Base-by-base conservation (phyloP, 2,797 vertebrate genomes). In the Hyperoplus lanceolatus region DNA sequence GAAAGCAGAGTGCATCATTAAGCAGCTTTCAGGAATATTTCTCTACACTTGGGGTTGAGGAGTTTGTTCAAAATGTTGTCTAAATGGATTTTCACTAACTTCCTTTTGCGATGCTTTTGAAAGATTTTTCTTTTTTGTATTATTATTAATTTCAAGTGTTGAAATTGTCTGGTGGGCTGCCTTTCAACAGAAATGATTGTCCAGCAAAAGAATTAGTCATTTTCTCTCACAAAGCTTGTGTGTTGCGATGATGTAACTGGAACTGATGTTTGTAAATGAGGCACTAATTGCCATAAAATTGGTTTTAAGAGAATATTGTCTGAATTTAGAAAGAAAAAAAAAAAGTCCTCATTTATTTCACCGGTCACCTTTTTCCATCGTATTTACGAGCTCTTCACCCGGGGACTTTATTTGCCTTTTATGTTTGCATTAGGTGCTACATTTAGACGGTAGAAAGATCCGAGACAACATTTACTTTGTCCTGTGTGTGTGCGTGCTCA, bases 241-340 rank as follows among this genome's bases (percentile, higher is more conserved):
- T 77, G 41, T 80, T 9, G 4, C 78, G 72, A 75, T 76, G 77
- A 81, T 88, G 83, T 87, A 90, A 92, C 84, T 89, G 89, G 87
- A 92, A 90, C 79, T 63, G 79, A 89, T 90, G 67, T 89, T 86
- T 85, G 70, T 86, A 89, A 92, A 92, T 82, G 84, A 91, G 90
- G 88, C 89, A 81, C 46, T 90, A 87, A 93, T 91, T 91, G 80
- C 86, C 89, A 79, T 86, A 65, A 90, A 91, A 88, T 92, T 77
- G 65, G 14, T 87, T 93, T 91, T 85, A 77, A 67, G 70, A 82
- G 66, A 75, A 81, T 70, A 90, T 74, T 53, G 58, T 83, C 77
- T 29, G 68, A 83, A 79, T 79, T 75, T 61, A 77, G 74, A 15
- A 55, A 49, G 59, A 54, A 61, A 50, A 66, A 75, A 75, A 51